Evolutionary conservation across 2,113 vertebrate species (phyloP), one percentile per base, ranked within the genome.

Genomic region (Chaetorhynchus papuensis): DNA sequence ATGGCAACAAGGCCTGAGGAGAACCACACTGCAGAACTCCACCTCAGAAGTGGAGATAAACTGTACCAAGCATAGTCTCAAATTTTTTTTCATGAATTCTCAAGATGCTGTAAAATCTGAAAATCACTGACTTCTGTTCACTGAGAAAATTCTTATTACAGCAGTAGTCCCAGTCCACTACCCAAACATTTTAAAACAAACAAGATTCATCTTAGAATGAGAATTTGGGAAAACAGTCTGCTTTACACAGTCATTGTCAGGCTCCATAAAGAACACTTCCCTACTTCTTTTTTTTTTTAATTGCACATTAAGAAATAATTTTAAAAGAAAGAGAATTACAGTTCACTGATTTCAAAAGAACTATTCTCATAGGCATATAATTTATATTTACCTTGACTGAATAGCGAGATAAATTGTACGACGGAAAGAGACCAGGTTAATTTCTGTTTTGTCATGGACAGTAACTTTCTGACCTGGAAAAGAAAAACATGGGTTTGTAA

Each of bases 321-420:
- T 26, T 23, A 45, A 27, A 70, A 65, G 17, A 22, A 50, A 63
- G 8, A 47, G 7, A 76, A 63, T 44, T 63, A 28, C 30, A 77
- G 33, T 27, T n/a, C 22, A 63, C 3, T 5, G 31, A 24, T 49
- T 60, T 61, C 19, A 84, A 64, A 83, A 45, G 9, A 77, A 13
- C 16, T 74, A n/a, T 15, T 52, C 7, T 59, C 3, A 2, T 12
- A 68, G 13, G 11, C 8, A 4, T 33, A 35, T 33, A 57, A 80
- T 22, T 24, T 37, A 11, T 54, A 44, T 64, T 97, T 98, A 99
- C 99, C 99, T 99, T 96, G 99, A 99, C 84, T 99, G 99, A 94
- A 99, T 99, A 88, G 99, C 99, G 39, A 99, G 99, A 98, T 99
- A 99, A 97, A 99, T 99, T 79, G 99, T 99, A 94, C 99, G 98